Evolutionary conservation across 92 coral and sea anemone species (phyloP), one percentile per base, ranked within the genome.

Genomic region (Nematostella vectensis): DNA sequence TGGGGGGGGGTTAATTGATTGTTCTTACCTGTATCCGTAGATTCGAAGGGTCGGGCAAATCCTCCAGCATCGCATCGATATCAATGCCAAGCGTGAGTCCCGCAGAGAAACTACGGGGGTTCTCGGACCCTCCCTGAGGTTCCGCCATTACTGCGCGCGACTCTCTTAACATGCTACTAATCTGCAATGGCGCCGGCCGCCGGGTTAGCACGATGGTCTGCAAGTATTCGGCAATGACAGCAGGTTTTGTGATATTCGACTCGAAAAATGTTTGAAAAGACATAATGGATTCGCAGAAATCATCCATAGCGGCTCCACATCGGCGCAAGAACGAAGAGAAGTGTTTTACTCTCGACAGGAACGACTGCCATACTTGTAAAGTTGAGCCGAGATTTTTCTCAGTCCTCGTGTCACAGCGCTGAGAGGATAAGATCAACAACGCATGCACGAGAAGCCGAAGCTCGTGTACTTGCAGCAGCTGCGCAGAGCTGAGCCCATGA

Each of bases 81-180:
- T 78, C 76, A 57, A 93, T 62, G 1, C 93, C 99, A 17, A 93
- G 61, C 20, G 99, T 87, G 28, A 93, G 78, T 50, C 96, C 99
- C 29, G 99, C 91, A 49, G 93, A 68, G 55, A 93, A 93, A 47
- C 85, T 61, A 25, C 85, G 54, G 3, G 99, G 99, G 61, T 93
- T 93, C 54, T 93, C 99, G 8, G 96, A 91, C 25, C 99, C 88
- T 8, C 96, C 93, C 26, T 75, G 85, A 11, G 96, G 99, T 47
- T 86, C 93, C 21, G 58, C 82, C 50, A 93, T 55, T 29, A 65
- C 81, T 10, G 99, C 99, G 10, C 80, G 59, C 11, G 96, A 88
- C 62, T 82, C 88, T 20, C 75, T 72, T 55, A 93, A 69, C 48
- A 70, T 83, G 29, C 66, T 68, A 3, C 67, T 66, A 31, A 93